These are phyloP conservation scores for Lota lota DNA, from an alignment of 2,113 vertebrate species.

Conservation along the genomic window DNA sequence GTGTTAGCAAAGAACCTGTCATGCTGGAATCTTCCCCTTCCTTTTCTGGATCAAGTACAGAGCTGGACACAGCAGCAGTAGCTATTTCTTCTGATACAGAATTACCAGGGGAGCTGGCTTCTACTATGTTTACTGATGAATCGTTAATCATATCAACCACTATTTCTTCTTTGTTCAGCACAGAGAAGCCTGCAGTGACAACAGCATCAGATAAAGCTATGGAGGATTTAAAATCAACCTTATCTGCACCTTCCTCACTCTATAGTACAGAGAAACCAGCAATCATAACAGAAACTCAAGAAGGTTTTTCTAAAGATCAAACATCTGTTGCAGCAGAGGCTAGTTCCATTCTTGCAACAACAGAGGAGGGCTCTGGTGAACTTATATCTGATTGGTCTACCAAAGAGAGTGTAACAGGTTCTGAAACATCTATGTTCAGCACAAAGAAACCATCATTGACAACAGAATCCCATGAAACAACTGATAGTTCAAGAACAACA, in stretches of 20 bases:
- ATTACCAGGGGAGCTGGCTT: constrained; percentile 4
- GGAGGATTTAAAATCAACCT: too few species aligned
- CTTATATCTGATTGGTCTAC: neutral
- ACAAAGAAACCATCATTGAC: neutral
- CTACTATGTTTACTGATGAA: neutral
- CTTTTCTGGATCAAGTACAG: neutral
- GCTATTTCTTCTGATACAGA: constrained; percentile 1
- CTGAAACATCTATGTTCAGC: neutral
- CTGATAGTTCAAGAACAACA: neutral
- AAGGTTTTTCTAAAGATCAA: neutral
- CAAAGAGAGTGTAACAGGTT: neutral
- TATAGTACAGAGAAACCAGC: constrained; percentile 8
- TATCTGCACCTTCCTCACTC: neutral
- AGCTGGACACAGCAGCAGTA: neutral
- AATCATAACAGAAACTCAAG: neutral
- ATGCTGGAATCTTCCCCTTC: neutral
- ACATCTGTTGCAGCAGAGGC: neutral
- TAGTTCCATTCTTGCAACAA: neutral
- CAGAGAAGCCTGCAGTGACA: neutral
- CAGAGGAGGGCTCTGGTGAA: neutral
- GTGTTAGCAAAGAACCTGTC: neutral
- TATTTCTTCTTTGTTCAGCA: neutral
- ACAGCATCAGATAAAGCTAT: neutral
- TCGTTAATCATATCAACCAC: neutral
- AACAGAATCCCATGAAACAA: neutral